phyloP scores from a whole-genome alignment of 2,797 vertebrate genomes.

The Micromesistius poutassou region DNA sequence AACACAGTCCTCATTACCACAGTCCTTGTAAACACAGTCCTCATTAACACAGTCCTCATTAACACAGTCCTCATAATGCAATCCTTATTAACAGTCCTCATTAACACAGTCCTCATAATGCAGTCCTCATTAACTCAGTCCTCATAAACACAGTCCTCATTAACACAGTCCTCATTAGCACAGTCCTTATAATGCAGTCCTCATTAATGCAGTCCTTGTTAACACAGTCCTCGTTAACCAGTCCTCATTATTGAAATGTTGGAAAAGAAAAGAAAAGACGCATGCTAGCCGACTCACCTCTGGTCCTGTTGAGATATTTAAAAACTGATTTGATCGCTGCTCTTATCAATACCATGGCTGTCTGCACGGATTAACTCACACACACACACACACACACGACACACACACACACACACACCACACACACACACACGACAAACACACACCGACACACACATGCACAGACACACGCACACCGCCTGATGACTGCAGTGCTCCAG shows the following conservation, averaged over 20 bases:
- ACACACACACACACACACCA: slow-evolving; percentile 21
- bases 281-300: slow-evolving; percentile 47
- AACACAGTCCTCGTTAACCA: neutral
- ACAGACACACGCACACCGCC: slow-evolving; percentile 11
- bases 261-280: neutral
- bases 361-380: neutral
- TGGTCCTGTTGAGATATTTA: slow-evolving; percentile 50
- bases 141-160: neutral
- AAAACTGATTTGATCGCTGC: slow-evolving; percentile 62
- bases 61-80: no score
- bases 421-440: neutral
- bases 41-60: no score
- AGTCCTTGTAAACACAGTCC: neutral
- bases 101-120: neutral
- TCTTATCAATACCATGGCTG: slow-evolving; percentile 64
- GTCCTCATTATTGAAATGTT: neutral
- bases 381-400: neutral
- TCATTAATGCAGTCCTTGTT: neutral
- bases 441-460: slow-evolving; percentile 23
- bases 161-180: neutral
- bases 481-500: neutral
- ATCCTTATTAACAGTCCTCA: neutral
- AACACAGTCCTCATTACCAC: neutral
- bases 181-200: neutral
- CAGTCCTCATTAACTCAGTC: neutral